These are phyloP conservation scores for Ecdyonurus torrentis DNA, from an alignment of 2,888 invertebrate species.

Conservation along the genomic window DNA sequence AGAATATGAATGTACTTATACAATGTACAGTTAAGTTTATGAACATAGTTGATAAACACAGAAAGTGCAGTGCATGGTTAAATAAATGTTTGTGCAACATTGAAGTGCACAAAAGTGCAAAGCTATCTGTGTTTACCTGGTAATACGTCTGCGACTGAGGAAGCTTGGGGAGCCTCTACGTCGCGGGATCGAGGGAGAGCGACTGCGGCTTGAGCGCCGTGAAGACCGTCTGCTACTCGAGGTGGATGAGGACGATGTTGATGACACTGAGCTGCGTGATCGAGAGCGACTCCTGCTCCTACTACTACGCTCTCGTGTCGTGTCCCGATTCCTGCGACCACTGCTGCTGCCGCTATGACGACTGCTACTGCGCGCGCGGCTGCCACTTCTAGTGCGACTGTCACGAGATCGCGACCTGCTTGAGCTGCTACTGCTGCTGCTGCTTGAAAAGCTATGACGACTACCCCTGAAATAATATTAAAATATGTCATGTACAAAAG, in stretches of 20 bases:
- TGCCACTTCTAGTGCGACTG: constrained; percentile 19
- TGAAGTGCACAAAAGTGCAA: not conserved
- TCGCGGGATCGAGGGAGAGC: constrained; percentile 81
- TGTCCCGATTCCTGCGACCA: constrained; percentile 16
- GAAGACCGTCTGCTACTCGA: constrained; percentile 31
- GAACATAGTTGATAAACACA: too few relatives aligned
- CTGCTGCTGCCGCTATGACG: constrained; percentile 22
- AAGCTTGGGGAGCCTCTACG: constrained; percentile 89
- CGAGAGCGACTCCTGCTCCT: not conserved
- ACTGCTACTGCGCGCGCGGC: constrained; percentile 24
- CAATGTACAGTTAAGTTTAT: too few relatives aligned
- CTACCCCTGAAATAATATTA: not conserved
- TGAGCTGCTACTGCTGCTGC: constrained; percentile 6
- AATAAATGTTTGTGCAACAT: not conserved
- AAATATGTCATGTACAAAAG: too few relatives aligned
- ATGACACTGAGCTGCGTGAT: constrained; percentile 16
- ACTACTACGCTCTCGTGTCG: not conserved
- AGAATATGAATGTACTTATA: too few relatives aligned
- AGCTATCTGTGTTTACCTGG: constrained; percentile 48
- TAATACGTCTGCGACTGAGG: constrained; percentile 80
- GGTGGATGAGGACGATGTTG: constrained; percentile 33
- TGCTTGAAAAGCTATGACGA: not conserved
- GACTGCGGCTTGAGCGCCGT: constrained; percentile 15
- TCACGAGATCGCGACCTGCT: constrained; percentile 20
- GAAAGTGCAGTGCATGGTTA: too few relatives aligned